Conservation (phyloP, 2,888 invertebrate species). For the Erynnis tages region DNA sequence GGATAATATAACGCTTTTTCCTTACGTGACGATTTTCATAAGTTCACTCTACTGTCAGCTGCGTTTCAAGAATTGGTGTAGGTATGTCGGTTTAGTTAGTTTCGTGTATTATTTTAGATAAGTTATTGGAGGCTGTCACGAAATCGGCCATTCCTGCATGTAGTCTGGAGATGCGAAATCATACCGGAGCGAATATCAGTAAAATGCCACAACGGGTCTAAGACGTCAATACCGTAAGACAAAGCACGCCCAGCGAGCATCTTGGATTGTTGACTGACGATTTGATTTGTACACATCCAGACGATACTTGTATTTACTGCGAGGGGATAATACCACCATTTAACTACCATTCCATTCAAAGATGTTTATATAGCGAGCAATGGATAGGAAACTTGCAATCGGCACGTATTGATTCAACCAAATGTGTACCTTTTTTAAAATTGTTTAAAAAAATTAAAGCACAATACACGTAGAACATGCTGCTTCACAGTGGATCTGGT, state of each 20-base stretch:
- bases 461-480: no score
- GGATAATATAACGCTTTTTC: no score
- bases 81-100: no score
- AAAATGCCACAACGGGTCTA: constrained; percentile 20
- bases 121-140: no score
- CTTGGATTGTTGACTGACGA: constrained; percentile 76
- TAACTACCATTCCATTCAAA: background rate
- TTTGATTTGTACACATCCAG: constrained; percentile 72
- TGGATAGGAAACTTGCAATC: background rate
- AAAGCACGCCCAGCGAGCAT: constrained; percentile 58
- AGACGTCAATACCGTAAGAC: constrained; percentile 31
- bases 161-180: constrained; percentile 13
- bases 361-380: background rate
- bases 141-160: background rate
- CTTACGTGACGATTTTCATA: no score
- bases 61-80: no score
- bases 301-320: constrained; percentile 35
- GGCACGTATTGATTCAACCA: no score
- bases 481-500: no score
- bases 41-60: no score
- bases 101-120: no score
- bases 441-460: no score
- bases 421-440: no score
- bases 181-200: constrained; percentile 24
- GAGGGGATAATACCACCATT: constrained; percentile 41